Percentiles rank a stretch among this genome's conserved stretches.
Evolutionary conservation across 92 coral and sea anemone genomes (phyloP).

Genomic region (Heliopora coerulea): DNA sequence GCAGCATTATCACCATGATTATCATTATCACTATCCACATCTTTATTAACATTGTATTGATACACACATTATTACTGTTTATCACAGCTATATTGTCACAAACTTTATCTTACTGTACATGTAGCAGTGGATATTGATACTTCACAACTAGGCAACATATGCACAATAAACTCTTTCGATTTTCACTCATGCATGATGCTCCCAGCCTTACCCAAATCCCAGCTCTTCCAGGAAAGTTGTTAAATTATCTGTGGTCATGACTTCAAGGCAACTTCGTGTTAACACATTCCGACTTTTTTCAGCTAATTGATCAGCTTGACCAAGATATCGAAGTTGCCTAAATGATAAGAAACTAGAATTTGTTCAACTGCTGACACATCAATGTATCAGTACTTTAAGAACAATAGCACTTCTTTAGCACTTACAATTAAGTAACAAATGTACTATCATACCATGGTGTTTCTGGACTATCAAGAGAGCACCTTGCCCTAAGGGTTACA

Average conservation of each 20-base stretch:
- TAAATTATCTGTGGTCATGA: conserved; percentile 83
- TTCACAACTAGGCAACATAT: neutral
- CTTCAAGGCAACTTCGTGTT: conserved; percentile 87
- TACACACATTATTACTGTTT: too few species aligned
- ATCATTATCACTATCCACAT: too few species aligned
- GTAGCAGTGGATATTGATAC: too few species aligned
- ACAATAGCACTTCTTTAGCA: too few species aligned
- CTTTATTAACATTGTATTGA: too few species aligned
- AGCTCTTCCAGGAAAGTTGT: conserved; percentile 87
- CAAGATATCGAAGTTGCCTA: conserved; percentile 96
- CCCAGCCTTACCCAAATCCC: conserved; percentile 64
- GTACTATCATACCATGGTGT: conserved; percentile 70
- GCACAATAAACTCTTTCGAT: neutral
- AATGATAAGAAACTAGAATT: too few species aligned
- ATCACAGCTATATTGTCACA: too few species aligned
- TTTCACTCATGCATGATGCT: too few species aligned
- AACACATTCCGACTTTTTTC: conserved; percentile 88
- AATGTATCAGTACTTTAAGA: neutral
- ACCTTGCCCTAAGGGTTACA: conserved; percentile 79
- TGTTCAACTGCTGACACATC: too few species aligned
- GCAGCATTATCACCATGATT: too few species aligned
- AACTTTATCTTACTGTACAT: too few species aligned
- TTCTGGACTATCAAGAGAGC: conserved; percentile 72
- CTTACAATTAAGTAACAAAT: too few species aligned
- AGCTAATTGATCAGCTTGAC: conserved; percentile 88